Base-by-base conservation (phyloP, 2,113 vertebrate species). In the Hystrix brachyura region DNA sequence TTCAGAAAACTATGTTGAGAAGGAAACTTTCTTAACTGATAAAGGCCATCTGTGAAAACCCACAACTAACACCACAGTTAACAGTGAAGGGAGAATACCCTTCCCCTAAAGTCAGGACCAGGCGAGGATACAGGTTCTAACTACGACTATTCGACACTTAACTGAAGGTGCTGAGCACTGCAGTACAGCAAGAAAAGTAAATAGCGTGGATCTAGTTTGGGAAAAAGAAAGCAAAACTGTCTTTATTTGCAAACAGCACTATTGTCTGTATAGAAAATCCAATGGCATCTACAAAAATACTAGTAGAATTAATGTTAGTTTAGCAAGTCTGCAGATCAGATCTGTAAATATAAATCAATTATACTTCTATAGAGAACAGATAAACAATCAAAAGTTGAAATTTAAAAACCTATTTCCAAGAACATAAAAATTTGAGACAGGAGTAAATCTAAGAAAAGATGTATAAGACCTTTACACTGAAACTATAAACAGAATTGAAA, bases 361-460 rank as follows among this genome's bases (percentile, higher is more conserved):
- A 60, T 65, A 91, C 79, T 79, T 91, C 51, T 87, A 13, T 27
- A 74, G 7, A 38, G 19, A 19, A 87, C n/a, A 7, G 78, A 82
- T 34, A 43, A 59, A 34, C 8, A 64, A 53, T n/a, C n/a, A 64
- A 57, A 95, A 91, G 65, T 4, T 92, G 67, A 83, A 89, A 79
- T 94, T 62, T 82, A 34, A 90, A 72, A 80, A 72, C 51, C 62
- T 38, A 91, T 12, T 96, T 87, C n/a, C 1, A 85, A 69, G 9
- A 21, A 18, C 15, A 86, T 62, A 87, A 71, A 59, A 72, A 69
- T 65, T 53, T 65, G 59, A 92, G 89, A 53, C 60, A 81, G 29
- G 51, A 90, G 57, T 53, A 80, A 84, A 59, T 29, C 27, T 55
- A 86, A 71, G 29, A 55, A 27, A 64, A 87, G 9, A 34, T 19